These are phyloP conservation scores for Ochropleura plecta DNA, from an alignment of 2,888 invertebrate species.

Conservation along the genomic window DNA sequence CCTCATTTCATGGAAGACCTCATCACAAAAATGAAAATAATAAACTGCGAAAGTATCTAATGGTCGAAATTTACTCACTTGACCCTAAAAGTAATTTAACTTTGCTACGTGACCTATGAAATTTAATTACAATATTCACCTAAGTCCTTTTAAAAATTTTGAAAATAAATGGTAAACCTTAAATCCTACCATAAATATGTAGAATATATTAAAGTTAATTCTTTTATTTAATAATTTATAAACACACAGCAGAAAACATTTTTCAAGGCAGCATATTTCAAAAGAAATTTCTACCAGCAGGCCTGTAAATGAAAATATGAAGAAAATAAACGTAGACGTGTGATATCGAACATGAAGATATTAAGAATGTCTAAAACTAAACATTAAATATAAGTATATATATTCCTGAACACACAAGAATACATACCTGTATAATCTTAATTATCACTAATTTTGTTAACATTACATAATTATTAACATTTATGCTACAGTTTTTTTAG, in stretches of 20 bases:
- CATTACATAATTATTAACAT: neutral
- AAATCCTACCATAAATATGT: neutral
- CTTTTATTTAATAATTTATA: too few species aligned
- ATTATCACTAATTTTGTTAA: neutral
- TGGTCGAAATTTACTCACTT: conserved; percentile 39
- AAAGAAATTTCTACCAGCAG: too few species aligned
- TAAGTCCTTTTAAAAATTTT: neutral
- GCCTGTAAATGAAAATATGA: too few species aligned
- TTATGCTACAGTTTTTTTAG: too few species aligned
- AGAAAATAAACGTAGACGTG: too few species aligned
- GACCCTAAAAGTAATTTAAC: conserved; percentile 45
- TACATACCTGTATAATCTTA: too few species aligned
- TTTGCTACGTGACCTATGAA: conserved; percentile 16
- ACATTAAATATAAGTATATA: too few species aligned
- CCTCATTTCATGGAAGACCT: conserved; percentile 70
- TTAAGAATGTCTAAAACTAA: too few species aligned
- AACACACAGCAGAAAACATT: too few species aligned
- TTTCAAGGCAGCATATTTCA: too few species aligned
- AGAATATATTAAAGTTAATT: neutral
- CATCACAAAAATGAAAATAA: conserved; percentile 55
- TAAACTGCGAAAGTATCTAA: conserved; percentile 43
- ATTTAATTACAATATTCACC: neutral
- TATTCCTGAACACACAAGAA: too few species aligned
- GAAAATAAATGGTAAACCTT: neutral
- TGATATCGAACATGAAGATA: too few species aligned